Evolutionary conservation across 2,797 vertebrate species (phyloP), one percentile per base, ranked within the genome.

Genomic region (Geotrypetes seraphini): DNA sequence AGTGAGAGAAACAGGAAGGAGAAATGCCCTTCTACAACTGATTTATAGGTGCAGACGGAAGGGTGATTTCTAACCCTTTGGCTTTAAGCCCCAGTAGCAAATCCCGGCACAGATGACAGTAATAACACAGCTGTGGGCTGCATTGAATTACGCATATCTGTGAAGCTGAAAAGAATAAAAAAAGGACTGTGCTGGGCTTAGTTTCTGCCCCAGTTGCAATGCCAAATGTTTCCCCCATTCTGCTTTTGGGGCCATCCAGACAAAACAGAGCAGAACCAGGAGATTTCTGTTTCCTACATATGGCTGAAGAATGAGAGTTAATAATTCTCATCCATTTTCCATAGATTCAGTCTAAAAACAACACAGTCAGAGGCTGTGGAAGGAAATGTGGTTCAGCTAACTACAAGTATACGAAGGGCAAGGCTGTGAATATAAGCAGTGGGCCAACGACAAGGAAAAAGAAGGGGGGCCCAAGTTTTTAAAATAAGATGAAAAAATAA

Each of bases 21-120:
- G 4, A 9, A 19, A 45, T 1, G 9, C 4, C 13, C 16, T 14
- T 17, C 30, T 12, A 10, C 16, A 33, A n/a, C 20, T 39, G 4
- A 28, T 27, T 45, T 19, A 31, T 12, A 45, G 47, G 34, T 24
- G 28, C 2, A 20, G 42, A 8, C 10, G 49, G 42, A 25, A 21
- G 3, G 2, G 29, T 13, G 27, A 27, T 31, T 22, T 18, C 10
- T 40, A 1, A 20, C 3, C 31, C 7, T 19, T 22, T 6, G 47
- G 28, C 3, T n/a, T 33, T 39, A 10, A 9, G 3, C 6, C 8
- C 8, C 53, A 39, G 39, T 39, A 28, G 3, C 6, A 2, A 11
- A 15, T 16, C 33, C 12, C 22, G 6, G 27, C 3, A 5, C 22
- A 7, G 14, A 17, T n/a, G n/a, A n/a, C n/a, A 25, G 33, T 5